These are phyloP conservation scores for Botia kubotai DNA, from an alignment of 2,797 vertebrate species.

Conservation along the genomic window DNA sequence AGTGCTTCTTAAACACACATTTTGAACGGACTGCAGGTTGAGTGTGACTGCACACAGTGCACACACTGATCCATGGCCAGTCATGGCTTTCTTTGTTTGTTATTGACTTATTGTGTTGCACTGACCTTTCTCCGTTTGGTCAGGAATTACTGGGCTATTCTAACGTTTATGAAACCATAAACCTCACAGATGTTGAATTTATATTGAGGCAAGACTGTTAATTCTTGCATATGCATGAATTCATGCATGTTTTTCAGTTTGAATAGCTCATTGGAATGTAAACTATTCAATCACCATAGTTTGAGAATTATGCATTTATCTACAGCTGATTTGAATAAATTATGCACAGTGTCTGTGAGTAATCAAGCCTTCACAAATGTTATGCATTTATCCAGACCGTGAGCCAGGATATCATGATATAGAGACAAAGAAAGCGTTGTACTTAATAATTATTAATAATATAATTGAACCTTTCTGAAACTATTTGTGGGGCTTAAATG, in stretches of 20 bases:
- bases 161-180: conserved; percentile 60
- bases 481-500: conserved; percentile 25
- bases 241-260: conserved; percentile 12
- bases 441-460: conserved; percentile 42
- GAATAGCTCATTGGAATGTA: conserved; percentile 2
- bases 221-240: not conserved
- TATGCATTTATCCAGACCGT: conserved; percentile 54
- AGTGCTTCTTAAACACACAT: conserved; percentile 55
- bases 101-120: conserved; percentile 54
- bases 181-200: conserved; percentile 12
- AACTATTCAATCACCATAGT: conserved; percentile 4
- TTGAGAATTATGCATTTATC: not conserved
- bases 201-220: not conserved
- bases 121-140: conserved; percentile 59
- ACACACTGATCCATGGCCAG: conserved; percentile 54
- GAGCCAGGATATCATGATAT: conserved; percentile 47
- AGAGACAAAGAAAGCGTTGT: not conserved
- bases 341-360: conserved; percentile 41
- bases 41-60: conserved; percentile 56
- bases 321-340: conserved; percentile 18
- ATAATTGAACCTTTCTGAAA: conserved; percentile 33
- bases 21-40: conserved; percentile 55
- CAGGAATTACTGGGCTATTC: conserved; percentile 68
- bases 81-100: conserved; percentile 60
- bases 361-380: conserved; percentile 57